Evolutionary conservation across 2,888 invertebrate species (phyloP), one percentile per base, ranked within the genome.

Genomic region (Adineta ricciae): DNA sequence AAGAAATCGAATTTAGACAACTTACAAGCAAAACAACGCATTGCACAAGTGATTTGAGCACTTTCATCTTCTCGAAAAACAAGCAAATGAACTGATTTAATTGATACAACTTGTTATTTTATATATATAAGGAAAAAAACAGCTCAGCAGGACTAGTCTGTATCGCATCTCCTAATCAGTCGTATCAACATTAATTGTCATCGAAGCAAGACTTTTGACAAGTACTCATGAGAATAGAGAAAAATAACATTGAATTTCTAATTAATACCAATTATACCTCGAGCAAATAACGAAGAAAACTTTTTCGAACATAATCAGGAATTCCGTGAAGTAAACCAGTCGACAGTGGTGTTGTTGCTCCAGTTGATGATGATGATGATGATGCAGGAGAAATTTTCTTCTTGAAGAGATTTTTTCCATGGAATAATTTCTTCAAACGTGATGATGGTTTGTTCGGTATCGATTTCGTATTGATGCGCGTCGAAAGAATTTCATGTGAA

Each of bases 231-330:
- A 64, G 64, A 64, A 64, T 64, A 32, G 14, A n/a, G 32, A n/a
- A 64, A 64, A 64, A 64, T 64, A 64, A 64, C 64, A 64, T 32
- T 2, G 14, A 64, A 64, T 64, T 7, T 64, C 32, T 64, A 64
- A 64, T 64, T 64, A 64, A 64, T 32, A 64, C n/a, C 5, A 64
- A 32, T 64, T 64, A 32, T 16, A 78, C 78, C 14, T 78, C 78
- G n/a, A 78, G 41, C 41, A 78, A 41, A 78, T 41, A 78, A n/a
- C 78, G 78, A 41, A 78, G 41, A 24, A 78, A 41, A 78, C 78
- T 78, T 78, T 78, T 78, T 78, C 78, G 38, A n/a, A 78, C 38
- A 78, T 78, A 78, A 78, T 78, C 19, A 41, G 78, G 78, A 9
- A 78, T 78, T 32, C 21, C 9, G n/a, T 78, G 38, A 11, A 41